Evolutionary conservation across 1,140 invertebrate species (phyloP).

Genomic region (Cardiocondyla obscurior): DNA sequence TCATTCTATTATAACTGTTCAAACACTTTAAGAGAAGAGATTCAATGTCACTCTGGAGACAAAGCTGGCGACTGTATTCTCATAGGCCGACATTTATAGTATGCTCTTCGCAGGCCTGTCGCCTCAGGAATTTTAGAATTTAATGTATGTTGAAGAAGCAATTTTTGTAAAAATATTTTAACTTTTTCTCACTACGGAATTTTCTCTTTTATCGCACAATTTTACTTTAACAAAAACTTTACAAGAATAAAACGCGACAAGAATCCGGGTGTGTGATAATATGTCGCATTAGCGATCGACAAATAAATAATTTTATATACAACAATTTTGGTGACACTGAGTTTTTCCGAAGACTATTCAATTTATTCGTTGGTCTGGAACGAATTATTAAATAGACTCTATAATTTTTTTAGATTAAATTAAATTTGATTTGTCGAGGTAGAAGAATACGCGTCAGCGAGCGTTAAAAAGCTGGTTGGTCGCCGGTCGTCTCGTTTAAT

Average conservation of each 20-base stretch:
- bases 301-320: not conserved
- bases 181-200: not conserved
- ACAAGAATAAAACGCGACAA: not conserved
- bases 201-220: not conserved
- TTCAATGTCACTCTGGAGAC: not conserved
- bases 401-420: not conserved
- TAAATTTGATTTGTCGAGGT: not conserved
- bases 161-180: not conserved
- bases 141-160: not conserved
- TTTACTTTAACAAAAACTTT: not conserved
- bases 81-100: not conserved
- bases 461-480: not conserved
- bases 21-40: not conserved
- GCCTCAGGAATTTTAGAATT: not conserved
- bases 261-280: no score
- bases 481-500: not conserved
- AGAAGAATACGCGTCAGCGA: not conserved
- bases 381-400: not conserved
- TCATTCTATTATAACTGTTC: not conserved
- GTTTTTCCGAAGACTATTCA: not conserved
- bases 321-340: not conserved
- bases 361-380: not conserved
- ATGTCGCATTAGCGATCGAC: not conserved
- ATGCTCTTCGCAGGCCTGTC: not conserved
- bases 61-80: not conserved